These are phyloP conservation scores for Cirrhinus mrigala DNA, from an alignment of 2,797 vertebrate species.

Conservation along the genomic window DNA sequence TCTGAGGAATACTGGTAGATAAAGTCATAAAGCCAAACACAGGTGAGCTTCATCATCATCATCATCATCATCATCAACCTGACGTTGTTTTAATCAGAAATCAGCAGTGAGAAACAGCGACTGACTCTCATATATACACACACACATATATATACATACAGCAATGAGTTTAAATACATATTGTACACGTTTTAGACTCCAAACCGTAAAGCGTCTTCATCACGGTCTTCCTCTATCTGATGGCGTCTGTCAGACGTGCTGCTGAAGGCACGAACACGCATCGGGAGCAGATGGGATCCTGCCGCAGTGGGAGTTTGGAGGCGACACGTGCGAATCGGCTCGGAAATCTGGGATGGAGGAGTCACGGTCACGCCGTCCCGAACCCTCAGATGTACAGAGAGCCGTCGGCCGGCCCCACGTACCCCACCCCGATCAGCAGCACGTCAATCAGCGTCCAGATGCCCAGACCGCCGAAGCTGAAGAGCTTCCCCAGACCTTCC, in stretches of 20 bases:
- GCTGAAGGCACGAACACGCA: slow-evolving; percentile 61
- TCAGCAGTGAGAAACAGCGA: not conserved
- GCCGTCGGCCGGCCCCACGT: slow-evolving; percentile 95
- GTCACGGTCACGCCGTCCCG: not conserved
- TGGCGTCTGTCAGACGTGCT: not conserved
- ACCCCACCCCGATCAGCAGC: slow-evolving; percentile 93
- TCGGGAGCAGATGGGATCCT: slow-evolving; percentile 76
- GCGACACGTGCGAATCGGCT: slow-evolving; percentile 67
- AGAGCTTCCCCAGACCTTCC: slow-evolving; percentile 97
- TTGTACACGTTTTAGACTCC: not conserved
- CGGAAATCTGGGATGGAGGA: slow-evolving; percentile 58
- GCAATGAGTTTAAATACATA: slow-evolving; percentile 2
- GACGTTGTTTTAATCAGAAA: not conserved
- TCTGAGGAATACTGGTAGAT: not conserved
- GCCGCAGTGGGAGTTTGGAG: slow-evolving; percentile 67
- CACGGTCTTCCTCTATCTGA: too few species aligned
- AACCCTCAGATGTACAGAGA: slow-evolving; percentile 92
- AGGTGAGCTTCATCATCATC: not conserved
- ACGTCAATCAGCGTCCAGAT: slow-evolving; percentile 98
- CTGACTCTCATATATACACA: slow-evolving; percentile 3
- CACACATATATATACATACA: not conserved
- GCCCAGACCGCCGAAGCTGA: slow-evolving; percentile 97
- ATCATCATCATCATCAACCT: not conserved
- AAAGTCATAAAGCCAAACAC: not conserved
- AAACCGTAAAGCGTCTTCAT: not conserved